phyloP scores from a whole-genome alignment of 2,888 invertebrate species.

The Bellardia bayeri region DNA sequence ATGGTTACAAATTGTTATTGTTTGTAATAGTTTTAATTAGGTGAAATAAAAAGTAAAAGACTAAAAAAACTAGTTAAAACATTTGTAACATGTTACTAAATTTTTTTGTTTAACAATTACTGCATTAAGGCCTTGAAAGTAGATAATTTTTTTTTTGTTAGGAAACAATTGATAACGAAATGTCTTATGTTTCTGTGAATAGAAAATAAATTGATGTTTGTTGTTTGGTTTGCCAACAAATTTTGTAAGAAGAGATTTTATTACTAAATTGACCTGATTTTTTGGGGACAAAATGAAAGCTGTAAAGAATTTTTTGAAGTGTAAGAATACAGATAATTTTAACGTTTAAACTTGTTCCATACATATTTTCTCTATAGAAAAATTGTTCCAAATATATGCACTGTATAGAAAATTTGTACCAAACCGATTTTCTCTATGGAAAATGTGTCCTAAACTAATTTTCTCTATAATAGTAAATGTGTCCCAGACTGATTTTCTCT shows the following conservation, averaged over 20 bases:
- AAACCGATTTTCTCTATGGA: no score
- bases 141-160: not conserved
- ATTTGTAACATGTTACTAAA: constrained; percentile 39
- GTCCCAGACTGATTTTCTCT: no score
- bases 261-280: not conserved
- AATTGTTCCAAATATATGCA: no score
- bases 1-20: constrained; percentile 66
- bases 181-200: not conserved
- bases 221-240: not conserved
- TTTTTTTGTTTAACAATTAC: not conserved
- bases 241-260: not conserved
- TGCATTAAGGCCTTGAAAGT: not conserved
- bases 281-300: not conserved
- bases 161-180: not conserved
- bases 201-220: not conserved
- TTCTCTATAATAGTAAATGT: no score
- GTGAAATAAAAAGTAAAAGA: constrained; percentile 19
- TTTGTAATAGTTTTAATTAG: constrained; percentile 63
- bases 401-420: no score
- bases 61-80: constrained; percentile 29
- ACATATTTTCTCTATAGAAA: no score
- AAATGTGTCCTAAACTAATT: no score
- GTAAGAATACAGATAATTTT: not conserved
- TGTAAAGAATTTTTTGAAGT: not conserved
- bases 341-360: no score